These are phyloP conservation scores for Coptodon rendalli DNA, from an alignment of 2,113 vertebrate genomes.

Conservation along the genomic window DNA sequence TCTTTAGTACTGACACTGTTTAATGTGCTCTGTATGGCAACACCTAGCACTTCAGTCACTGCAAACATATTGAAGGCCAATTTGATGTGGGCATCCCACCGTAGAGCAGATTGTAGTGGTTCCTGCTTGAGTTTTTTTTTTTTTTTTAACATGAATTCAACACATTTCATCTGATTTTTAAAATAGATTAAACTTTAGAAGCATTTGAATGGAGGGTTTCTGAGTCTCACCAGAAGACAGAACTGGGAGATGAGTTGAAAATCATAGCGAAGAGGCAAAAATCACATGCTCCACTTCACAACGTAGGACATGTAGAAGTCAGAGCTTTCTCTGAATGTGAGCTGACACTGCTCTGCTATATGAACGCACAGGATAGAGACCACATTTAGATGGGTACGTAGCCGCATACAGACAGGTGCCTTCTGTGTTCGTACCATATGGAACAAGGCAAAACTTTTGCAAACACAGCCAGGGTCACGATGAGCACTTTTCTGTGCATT, in stretches of 20 bases:
- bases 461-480: slow-evolving; percentile 40
- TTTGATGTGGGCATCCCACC: not conserved
- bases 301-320: slow-evolving; percentile 44
- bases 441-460: slow-evolving; percentile 20
- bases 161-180: not conserved
- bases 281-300: slow-evolving; percentile 11
- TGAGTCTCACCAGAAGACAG: not conserved
- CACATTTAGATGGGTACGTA: not conserved
- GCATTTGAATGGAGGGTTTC: not conserved
- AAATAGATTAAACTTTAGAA: not conserved
- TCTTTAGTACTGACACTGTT: slow-evolving; percentile 20
- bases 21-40: not conserved
- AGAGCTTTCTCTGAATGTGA: not conserved
- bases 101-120: not conserved
- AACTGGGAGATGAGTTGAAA: slow-evolving; percentile 1
- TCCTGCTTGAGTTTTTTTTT: not conserved
- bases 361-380: not conserved
- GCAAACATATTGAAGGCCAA: not conserved
- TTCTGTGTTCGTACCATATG: not conserved
- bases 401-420: not conserved
- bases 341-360: not conserved
- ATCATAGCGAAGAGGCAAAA: not conserved
- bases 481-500: slow-evolving; percentile 43
- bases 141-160: not conserved
- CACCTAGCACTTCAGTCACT: not conserved